Percentiles rank a stretch among this genome's conserved stretches.
Conservation (phyloP, 2,797 vertebrate genomes). For the Vespertilio murinus region DNA sequence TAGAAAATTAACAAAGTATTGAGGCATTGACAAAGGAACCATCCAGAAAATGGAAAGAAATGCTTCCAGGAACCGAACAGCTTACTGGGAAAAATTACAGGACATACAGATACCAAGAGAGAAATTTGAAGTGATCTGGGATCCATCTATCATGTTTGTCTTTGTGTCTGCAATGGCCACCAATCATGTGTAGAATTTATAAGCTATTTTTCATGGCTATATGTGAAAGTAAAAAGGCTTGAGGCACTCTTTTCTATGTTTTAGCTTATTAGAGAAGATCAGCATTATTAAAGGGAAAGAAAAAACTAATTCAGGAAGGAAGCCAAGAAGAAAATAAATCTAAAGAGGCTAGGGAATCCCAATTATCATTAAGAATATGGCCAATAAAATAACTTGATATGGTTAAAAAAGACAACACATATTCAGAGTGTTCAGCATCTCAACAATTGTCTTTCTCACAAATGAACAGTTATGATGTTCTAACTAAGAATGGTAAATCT, state of each 20-base stretch:
- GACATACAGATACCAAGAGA: not conserved
- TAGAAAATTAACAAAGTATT: not conserved
- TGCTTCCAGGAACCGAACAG: not conserved
- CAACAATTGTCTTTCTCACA: not conserved
- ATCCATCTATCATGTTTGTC: not conserved
- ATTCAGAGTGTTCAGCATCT: not conserved
- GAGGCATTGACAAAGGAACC: not conserved
- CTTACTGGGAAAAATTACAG: not conserved
- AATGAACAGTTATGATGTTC: not conserved
- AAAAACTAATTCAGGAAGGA: not conserved
- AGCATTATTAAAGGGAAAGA: not conserved
- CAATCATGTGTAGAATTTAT: not conserved
- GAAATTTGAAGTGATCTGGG: not conserved
- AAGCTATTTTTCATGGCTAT: constrained; percentile 24
- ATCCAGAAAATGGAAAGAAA: not conserved
- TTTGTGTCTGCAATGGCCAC: not conserved
- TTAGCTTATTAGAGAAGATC: not conserved
- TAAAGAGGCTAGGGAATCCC: not conserved
- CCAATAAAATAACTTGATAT: not conserved
- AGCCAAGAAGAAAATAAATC: constrained; percentile 17
- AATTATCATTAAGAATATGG: not conserved
- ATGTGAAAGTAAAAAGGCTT: constrained; percentile 1
- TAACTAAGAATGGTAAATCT: not conserved
- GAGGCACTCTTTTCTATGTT: not conserved
- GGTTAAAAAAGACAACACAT: not conserved